Evolutionary conservation across 2,113 vertebrate genomes (phyloP).

Genomic region (Tragelaphus strepsiceros): DNA sequence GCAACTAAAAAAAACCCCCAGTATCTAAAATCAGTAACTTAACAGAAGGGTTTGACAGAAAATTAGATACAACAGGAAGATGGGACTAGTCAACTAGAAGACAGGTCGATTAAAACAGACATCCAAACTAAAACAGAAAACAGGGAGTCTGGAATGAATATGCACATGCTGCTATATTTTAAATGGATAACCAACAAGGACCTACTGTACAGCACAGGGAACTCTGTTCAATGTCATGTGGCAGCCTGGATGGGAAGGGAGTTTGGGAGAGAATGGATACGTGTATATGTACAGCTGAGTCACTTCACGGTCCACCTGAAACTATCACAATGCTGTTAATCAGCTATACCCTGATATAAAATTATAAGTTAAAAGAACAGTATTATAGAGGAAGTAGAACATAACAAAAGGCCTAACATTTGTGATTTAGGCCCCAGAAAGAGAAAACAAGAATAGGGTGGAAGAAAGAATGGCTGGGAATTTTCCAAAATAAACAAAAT

Average conservation of each 20-base stretch:
- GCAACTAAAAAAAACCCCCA: background rate
- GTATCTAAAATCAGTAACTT: background rate
- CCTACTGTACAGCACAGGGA: background rate
- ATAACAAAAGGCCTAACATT: background rate
- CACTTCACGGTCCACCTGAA: background rate
- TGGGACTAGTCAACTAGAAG: background rate
- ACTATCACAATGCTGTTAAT: background rate
- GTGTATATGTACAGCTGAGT: background rate
- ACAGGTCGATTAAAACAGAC: background rate
- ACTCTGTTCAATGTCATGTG: background rate
- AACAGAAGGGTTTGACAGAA: background rate
- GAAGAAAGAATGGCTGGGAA: background rate
- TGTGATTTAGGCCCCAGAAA: background rate
- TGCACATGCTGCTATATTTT: background rate
- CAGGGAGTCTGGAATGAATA: background rate
- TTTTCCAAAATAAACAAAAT: constrained; percentile 14
- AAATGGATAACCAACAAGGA: background rate
- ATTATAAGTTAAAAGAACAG: background rate
- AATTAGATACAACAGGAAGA: background rate
- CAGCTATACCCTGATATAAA: background rate
- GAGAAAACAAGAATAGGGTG: background rate
- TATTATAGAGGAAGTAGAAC: background rate
- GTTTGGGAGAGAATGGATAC: background rate
- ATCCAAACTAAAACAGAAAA: background rate
- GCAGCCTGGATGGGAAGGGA: background rate